These are phyloP conservation scores for Paragorgia papillata DNA, from an alignment of 92 coral and sea anemone genomes.

Conservation along the genomic window DNA sequence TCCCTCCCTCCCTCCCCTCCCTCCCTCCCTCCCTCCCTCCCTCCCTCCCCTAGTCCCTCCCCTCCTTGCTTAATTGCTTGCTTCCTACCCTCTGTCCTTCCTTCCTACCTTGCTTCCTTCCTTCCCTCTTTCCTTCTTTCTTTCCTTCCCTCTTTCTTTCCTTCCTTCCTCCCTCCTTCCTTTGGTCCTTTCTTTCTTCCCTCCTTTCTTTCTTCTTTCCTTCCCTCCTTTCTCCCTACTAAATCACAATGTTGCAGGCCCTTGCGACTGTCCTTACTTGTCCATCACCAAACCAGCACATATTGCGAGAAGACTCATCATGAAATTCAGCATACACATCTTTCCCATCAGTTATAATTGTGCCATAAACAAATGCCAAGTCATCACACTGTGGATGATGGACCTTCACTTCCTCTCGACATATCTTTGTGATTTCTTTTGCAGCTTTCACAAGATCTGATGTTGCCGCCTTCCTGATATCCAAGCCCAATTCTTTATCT, in stretches of 20 bases:
- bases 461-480: constrained; percentile 63
- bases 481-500: constrained; percentile 75
- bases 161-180: too few species aligned
- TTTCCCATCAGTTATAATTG: constrained; percentile 86
- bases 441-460: constrained; percentile 76
- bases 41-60: too few species aligned
- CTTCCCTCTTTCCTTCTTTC: too few species aligned
- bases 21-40: too few species aligned
- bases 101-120: too few species aligned
- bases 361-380: constrained; percentile 89
- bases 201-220: background rate
- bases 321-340: constrained; percentile 75
- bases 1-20: too few species aligned
- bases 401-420: constrained; percentile 64
- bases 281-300: constrained; percentile 88
- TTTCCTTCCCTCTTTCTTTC: too few species aligned
- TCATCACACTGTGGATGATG: constrained; percentile 87
- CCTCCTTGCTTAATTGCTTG: too few species aligned
- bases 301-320: constrained; percentile 75
- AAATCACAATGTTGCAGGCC: background rate
- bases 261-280: constrained; percentile 72
- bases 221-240: background rate
- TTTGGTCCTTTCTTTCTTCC: too few species aligned
- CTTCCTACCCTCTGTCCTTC: too few species aligned
- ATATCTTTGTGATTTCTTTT: constrained; percentile 61